phyloP scores from a whole-genome alignment of 2,797 vertebrate genomes.

The Graptemys geographica region DNA sequence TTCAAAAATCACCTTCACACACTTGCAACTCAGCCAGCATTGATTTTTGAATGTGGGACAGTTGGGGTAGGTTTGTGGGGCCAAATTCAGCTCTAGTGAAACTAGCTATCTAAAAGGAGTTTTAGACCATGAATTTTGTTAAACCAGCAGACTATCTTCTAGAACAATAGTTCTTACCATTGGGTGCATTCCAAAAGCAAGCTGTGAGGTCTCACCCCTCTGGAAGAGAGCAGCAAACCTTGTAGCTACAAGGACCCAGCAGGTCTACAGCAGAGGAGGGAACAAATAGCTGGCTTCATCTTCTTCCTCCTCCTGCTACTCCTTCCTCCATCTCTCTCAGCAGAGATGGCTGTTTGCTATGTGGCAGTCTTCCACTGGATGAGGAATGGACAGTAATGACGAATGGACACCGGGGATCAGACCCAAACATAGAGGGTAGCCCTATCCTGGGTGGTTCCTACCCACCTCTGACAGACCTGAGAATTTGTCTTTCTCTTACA shows the following conservation, averaged over 20 bases:
- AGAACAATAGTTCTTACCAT: background rate
- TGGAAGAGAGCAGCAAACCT: background rate
- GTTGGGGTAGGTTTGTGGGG: background rate
- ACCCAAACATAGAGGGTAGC: background rate
- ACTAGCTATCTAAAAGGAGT: background rate
- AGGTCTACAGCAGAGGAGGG: background rate
- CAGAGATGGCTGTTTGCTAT: background rate
- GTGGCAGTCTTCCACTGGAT: background rate
- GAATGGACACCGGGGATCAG: background rate
- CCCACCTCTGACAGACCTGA: background rate
- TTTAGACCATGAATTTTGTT: background rate
- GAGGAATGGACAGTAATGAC: background rate
- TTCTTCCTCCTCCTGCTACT: background rate
- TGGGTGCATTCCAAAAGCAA: background rate
- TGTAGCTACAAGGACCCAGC: background rate
- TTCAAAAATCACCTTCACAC: background rate
- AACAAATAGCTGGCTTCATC: background rate
- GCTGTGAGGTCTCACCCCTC: background rate
- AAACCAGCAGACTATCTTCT: background rate
- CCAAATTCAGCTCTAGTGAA: background rate
- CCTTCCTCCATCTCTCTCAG: background rate
- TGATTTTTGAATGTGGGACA: background rate
- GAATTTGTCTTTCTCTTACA: background rate
- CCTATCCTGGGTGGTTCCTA: background rate
- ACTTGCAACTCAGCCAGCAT: background rate